Evolutionary conservation across 2,888 invertebrate species (phyloP), one percentile per base, ranked within the genome.

Genomic region (Ellobium chinense): DNA sequence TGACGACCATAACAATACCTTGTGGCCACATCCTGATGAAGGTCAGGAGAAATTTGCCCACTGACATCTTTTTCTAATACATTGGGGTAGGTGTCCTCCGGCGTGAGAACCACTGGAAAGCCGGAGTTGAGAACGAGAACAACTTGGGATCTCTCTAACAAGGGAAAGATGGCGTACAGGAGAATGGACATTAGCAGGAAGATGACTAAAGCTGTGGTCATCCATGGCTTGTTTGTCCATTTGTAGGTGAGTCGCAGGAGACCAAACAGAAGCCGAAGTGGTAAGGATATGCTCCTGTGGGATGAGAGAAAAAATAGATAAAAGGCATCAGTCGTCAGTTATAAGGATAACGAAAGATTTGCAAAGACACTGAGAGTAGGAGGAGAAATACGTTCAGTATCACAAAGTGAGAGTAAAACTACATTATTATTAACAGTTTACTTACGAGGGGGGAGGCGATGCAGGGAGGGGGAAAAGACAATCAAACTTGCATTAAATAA

Each of bases 21-120:
- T 29, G 62, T 70, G 24, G 78, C 78, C 39, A 78, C 78, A 62
- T 78, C 78, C 62, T 78, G 69, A 21, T 70, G 78, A 9, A 78
- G 69, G 18, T 78, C 69, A 4, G 69, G n/a, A 0, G 78, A 68
- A 2, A 78, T 69, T 4, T 60, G 60, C 29, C 62, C 78, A 14
- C 62, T 78, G 31, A 78, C 78, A 39, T 78, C 78, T 9, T n/a
- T 27, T 24, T 60, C 78, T 1, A 78, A 36, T 7, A 78, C 62
- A n/a, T 58, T 78, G 18, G 78, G 78, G 24, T 78, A 78, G 0
- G 69, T 70, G 34, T 78, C 78, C 18, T 69, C 60, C 18, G 21
- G 4, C n/a, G 29, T 3, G 21, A 78, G 54, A 24, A 78, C 18
- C 14, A 78, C 29, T 1, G 78, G 78, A 29, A 78, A 70, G 2